These are phyloP conservation scores for Dipodomys stephensi DNA, from an alignment of 2,113 vertebrate genomes.

Conservation along the genomic window DNA sequence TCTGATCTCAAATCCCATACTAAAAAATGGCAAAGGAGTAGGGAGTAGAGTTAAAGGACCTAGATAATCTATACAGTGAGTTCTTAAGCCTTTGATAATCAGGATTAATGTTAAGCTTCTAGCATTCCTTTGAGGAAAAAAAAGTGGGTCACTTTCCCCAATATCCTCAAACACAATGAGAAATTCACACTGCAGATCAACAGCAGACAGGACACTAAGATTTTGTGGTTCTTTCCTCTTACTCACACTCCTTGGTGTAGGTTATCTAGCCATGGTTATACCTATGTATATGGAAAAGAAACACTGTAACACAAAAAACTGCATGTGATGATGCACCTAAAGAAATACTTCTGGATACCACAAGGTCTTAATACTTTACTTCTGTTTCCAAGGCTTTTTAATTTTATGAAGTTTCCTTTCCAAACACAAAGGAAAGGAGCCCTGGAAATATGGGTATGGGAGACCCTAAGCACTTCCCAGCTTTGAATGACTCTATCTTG, in stretches of 20 bases:
- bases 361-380: background rate
- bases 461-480: background rate
- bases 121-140: background rate
- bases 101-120: background rate
- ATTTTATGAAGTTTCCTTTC: background rate
- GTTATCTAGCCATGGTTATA: background rate
- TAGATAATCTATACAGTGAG: background rate
- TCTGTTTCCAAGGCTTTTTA: background rate
- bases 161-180: background rate
- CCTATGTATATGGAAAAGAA: background rate
- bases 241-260: background rate
- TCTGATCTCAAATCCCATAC: too few species aligned
- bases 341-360: background rate
- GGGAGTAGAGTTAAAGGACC: background rate
- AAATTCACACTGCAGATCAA: background rate
- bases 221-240: background rate
- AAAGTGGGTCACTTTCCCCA: background rate
- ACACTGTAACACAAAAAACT: background rate
- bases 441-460: background rate
- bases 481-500: background rate
- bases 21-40: background rate
- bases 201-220: background rate
- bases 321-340: background rate
- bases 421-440: background rate
- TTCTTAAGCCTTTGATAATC: background rate